Base-by-base conservation (phyloP, 2,113 vertebrate species). In the Oriolus oriolus region DNA sequence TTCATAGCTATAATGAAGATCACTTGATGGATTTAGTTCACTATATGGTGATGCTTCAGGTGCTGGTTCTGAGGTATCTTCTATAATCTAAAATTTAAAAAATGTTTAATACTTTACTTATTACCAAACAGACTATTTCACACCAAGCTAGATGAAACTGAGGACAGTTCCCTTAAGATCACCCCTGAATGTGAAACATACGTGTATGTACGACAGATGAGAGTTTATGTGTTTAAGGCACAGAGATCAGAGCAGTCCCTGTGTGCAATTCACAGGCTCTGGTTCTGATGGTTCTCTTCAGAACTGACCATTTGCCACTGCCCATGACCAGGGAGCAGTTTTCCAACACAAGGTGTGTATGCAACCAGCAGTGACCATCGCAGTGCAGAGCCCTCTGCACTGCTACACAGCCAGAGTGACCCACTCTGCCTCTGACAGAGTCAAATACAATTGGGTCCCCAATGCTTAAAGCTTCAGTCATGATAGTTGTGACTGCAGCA, bases 1-100 rank as follows among this genome's bases (percentile, higher is more conserved):
- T 96, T 87, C 98, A 90, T 31, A 98, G 93, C 93, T 98, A 96
- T 76, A 98, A 8, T 54, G 98, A 98, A 98, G 97, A 73, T 97
- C 95, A 35, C 95, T 97, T 52, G 98, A 97, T 31, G 98, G 97
- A 97, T 97, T 97, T 30, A 98, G 95, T 71, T 98, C 98, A 44
- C 95, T 93, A 53, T 97, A 98, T 8, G 97, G 97, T 31, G 98
- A 94, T 31, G 30, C 77, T 79, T 93, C 91, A 70, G 81, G 44
- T 39, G 91, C 80, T 71, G 57, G 89, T 89, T 94, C 97, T 82
- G 95, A 77, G 71, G 94, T 92, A 81, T 97, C 87, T 84, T 84
- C 87, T 56, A 95, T 82, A 70, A 92, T 53, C 39, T 90, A 2
- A 63, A 92, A 94, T 87, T 80, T 95, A 95, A 88, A 88, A 84